phyloP scores from a whole-genome alignment of 2,888 invertebrate species.

The Protophormia terraenovae region DNA sequence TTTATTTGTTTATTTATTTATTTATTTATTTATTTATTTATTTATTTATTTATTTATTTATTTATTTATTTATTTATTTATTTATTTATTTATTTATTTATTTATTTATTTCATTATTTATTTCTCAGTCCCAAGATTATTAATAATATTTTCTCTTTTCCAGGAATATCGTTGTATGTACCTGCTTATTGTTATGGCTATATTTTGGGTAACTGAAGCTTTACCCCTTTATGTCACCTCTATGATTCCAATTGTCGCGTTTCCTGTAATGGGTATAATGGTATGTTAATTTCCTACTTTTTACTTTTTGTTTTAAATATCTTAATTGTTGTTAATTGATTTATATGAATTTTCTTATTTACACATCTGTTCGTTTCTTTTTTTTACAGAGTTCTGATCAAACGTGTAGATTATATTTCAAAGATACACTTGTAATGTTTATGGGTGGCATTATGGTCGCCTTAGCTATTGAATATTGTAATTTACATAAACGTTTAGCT shows the following conservation, averaged over 20 bases:
- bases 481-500: slow-evolving; percentile 93
- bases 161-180: slow-evolving; percentile 89
- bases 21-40: too few species aligned
- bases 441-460: slow-evolving; percentile 95
- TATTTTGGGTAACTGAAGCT: slow-evolving; percentile 92
- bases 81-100: too few species aligned
- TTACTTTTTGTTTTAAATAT: neutral
- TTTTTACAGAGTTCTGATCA: slow-evolving; percentile 81
- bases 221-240: slow-evolving; percentile 92
- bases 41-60: too few species aligned
- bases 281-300: slow-evolving; percentile 74
- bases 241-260: slow-evolving; percentile 90
- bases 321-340: slow-evolving; percentile 31
- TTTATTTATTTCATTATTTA: neutral
- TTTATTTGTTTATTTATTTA: too few species aligned
- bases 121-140: neutral
- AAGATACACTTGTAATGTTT: slow-evolving; percentile 93
- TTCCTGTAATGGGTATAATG: slow-evolving; percentile 91
- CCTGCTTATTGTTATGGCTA: slow-evolving; percentile 90
- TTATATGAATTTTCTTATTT: neutral
- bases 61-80: too few species aligned
- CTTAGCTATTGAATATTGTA: slow-evolving; percentile 94
- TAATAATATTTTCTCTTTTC: neutral
- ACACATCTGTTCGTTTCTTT: too few species aligned
- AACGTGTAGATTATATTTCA: slow-evolving; percentile 89